A percentile compares a stretch with the other conserved stretches of the same genome.
phyloP scores from a whole-genome alignment of 2,797 vertebrate genomes.

The Trachurus trachurus region DNA sequence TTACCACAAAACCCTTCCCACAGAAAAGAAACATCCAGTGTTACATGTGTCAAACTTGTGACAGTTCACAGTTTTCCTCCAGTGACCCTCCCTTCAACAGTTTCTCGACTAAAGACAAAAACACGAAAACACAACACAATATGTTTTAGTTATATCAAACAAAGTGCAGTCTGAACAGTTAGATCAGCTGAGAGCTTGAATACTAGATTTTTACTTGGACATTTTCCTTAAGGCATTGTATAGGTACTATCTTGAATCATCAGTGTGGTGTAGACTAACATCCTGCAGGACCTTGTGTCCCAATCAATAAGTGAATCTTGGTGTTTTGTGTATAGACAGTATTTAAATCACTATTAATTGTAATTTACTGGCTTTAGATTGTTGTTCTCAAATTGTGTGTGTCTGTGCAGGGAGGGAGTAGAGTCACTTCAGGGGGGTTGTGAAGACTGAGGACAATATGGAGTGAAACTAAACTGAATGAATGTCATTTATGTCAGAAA shows the following conservation, averaged over 20 bases:
- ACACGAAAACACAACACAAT: constrained; percentile 28
- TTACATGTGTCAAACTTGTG: not conserved
- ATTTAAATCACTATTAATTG: not conserved
- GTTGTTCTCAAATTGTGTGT: too few species aligned
- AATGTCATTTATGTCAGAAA: too few species aligned
- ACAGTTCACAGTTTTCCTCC: not conserved
- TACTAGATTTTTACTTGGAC: constrained; percentile 49
- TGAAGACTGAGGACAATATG: too few species aligned
- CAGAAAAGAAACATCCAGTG: constrained; percentile 17
- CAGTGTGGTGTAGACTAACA: constrained; percentile 18
- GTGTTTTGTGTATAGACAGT: not conserved
- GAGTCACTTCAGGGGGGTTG: too few species aligned
- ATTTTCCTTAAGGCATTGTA: constrained; percentile 69
- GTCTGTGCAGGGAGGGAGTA: too few species aligned
- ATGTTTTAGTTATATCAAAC: constrained; percentile 29
- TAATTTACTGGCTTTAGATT: constrained; percentile 7
- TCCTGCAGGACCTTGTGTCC: constrained; percentile 8
- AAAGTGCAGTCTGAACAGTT: constrained; percentile 60
- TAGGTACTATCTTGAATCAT: constrained; percentile 31
- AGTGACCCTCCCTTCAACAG: constrained; percentile 32
- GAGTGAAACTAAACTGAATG: too few species aligned
- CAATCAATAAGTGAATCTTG: not conserved
- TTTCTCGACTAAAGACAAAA: constrained; percentile 37
- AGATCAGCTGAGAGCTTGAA: constrained; percentile 56
- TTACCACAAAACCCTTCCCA: not conserved